Conservation (phyloP, 2,888 invertebrate genomes). For the Hirtodrosophila cameraria region DNA sequence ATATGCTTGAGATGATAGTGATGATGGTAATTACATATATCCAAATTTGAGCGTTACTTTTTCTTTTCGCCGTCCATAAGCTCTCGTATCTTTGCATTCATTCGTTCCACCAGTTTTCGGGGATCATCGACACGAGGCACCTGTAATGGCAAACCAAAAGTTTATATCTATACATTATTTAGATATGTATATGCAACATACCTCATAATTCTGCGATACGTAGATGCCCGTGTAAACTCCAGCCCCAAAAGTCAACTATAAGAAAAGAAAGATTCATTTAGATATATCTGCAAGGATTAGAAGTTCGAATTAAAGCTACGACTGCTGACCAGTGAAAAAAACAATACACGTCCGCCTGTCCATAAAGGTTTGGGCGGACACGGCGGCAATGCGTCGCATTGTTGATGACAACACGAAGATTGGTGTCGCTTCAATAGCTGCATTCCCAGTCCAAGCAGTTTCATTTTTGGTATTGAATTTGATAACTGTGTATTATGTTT, state of each 20-base stretch:
- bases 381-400: slow-evolving; percentile 26
- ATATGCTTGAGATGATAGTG: too few species aligned
- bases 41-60: slow-evolving; percentile 84
- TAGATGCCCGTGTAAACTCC: slow-evolving; percentile 90
- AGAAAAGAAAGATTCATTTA: not conserved
- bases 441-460: slow-evolving; percentile 44
- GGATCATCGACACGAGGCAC: slow-evolving; percentile 95
- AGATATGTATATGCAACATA: slow-evolving; percentile 72
- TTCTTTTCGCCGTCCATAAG: slow-evolving; percentile 86
- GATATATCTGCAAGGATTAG: not conserved
- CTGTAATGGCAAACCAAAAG: slow-evolving; percentile 84
- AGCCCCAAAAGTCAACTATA: slow-evolving; percentile 87
- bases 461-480: slow-evolving; percentile 47
- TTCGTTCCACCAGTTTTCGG: slow-evolving; percentile 87
- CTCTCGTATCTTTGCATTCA: slow-evolving; percentile 65
- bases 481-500: not conserved
- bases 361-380: slow-evolving; percentile 45
- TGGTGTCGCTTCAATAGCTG: slow-evolving; percentile 22
- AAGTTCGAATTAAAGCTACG: not conserved
- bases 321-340: slow-evolving; percentile 47
- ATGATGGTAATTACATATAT: too few species aligned
- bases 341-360: slow-evolving; percentile 19
- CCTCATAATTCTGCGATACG: slow-evolving; percentile 90
- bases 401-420: not conserved
- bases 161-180: not conserved